Evolutionary conservation across 2,888 invertebrate species (phyloP).

Genomic region (Drosophila macrospina): DNA sequence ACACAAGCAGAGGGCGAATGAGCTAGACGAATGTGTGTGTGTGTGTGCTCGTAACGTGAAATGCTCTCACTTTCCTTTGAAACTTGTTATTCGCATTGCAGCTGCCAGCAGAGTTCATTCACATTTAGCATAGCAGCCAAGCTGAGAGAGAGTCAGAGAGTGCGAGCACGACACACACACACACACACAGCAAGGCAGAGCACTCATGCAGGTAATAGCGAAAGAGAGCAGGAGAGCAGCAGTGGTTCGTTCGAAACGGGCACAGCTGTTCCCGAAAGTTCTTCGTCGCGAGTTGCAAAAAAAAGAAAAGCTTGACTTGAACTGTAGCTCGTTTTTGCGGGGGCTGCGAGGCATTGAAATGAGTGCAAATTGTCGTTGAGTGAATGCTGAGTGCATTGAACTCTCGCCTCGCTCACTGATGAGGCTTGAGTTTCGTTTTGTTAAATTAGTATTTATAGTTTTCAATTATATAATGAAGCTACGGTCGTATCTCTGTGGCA

Average conservation of each 20-base stretch:
- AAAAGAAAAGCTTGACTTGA: conserved; percentile 45
- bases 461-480: conserved; percentile 43
- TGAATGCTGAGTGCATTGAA: conserved; percentile 69
- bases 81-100: conserved; percentile 83
- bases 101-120: conserved; percentile 77
- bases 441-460: conserved; percentile 42
- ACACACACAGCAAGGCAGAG: conserved; percentile 34
- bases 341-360: conserved; percentile 67
- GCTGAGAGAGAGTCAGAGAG: conserved; percentile 11
- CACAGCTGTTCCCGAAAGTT: conserved; percentile 80
- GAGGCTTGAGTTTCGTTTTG: conserved; percentile 18
- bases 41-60: conserved; percentile 54
- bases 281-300: conserved; percentile 42
- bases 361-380: conserved; percentile 69
- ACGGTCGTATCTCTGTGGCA: not conserved
- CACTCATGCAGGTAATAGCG: conserved; percentile 49
- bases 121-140: conserved; percentile 74
- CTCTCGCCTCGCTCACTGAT: conserved; percentile 32
- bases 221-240: conserved; percentile 34
- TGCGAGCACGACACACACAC: conserved; percentile 8
- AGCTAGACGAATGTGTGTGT: conserved; percentile 41
- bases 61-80: conserved; percentile 86
- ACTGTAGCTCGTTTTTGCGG: conserved; percentile 41
- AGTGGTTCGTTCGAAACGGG: conserved; percentile 37
- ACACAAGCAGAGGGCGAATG: conserved; percentile 4